These are phyloP conservation scores for Melieria omissa DNA, from an alignment of 2,888 invertebrate genomes.

Conservation along the genomic window DNA sequence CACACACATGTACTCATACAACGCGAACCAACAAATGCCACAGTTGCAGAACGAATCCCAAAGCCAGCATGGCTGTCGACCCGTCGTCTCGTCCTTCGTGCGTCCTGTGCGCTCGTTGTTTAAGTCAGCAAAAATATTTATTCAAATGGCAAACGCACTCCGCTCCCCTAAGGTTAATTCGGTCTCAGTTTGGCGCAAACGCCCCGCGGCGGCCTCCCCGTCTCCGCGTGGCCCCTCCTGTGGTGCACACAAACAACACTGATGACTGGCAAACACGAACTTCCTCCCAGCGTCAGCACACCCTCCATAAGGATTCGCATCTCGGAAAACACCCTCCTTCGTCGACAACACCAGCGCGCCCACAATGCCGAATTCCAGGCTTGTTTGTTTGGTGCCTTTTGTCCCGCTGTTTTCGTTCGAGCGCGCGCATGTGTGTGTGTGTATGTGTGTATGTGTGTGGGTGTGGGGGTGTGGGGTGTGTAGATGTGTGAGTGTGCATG, in stretches of 20 bases:
- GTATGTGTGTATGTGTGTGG: not conserved
- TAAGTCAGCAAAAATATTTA: conserved; percentile 51
- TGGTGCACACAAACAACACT: conserved; percentile 21
- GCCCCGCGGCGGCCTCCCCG: not conserved
- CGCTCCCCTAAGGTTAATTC: conserved; percentile 59
- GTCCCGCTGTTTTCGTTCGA: no score
- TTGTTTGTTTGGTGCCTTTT: not conserved
- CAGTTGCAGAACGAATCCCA: no score
- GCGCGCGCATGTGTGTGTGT: not conserved
- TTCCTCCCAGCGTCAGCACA: not conserved
- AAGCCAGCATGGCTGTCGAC: not conserved
- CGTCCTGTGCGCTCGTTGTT: conserved; percentile 9
- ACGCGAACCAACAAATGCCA: no score
- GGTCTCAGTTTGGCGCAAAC: not conserved
- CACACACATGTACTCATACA: not conserved
- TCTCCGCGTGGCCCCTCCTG: not conserved
- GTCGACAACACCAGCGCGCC: not conserved
- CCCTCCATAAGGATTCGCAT: no score
- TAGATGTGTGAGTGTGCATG: no score
- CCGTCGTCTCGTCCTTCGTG: not conserved
- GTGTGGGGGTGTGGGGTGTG: no score
- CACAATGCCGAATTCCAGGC: not conserved
- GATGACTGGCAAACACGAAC: conserved; percentile 6
- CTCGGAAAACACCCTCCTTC: no score
- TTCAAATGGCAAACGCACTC: conserved; percentile 57